Evolutionary conservation across 1,140 invertebrate genomes (phyloP), one percentile per base, ranked within the genome.

Genomic region (Dinoponera quadriceps): DNA sequence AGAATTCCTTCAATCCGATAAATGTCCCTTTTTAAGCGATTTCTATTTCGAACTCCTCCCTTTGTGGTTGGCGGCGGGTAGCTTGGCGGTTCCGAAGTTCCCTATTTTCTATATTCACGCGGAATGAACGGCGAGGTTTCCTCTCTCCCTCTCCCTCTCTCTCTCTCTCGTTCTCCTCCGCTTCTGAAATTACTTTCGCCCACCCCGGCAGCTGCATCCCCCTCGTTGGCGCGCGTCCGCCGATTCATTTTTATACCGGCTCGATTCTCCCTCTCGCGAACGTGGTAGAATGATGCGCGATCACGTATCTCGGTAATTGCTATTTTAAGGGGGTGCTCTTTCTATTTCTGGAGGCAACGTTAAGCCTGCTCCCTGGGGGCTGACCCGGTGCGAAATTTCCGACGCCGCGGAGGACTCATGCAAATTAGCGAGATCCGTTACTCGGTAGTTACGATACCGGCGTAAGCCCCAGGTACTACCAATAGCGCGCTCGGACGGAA

Each of bases 1-100:
- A 80, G 75, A 80, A 71, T 57, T 80, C 65, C 63, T 33, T 48
- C 75, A 80, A 80, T 80, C 38, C 65, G 65, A 80, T 80, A 80
- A 80, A 80, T 51, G 75, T 57, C 51, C 69, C 65, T 71, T n/a
- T 80, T 80, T 80, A 80, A 80, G 25, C 65, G 54, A 80, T 80
- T 80, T 80, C 75, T 80, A 80, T 80, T 80, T 80, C 65, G 65
- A 22, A 57, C 14, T 59, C 54, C 57, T 71, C 22, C 54, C 65
- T 80, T 78, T 78, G 75, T 68, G 51, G 33, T 54, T 16, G 44
- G 7, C 25, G 48, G 13, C 11, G n/a, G 51, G 20, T 27, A 22
- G 74, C 57, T 77, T 63, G 48, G 16, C 22, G 44, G 74, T 55
- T 25, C n/a, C 48, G 48, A 62, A 75, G 63, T 83, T 66, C 33